A percentile compares a stretch with the other conserved stretches of the same genome.
Conservation (phyloP, 1,140 invertebrate genomes). For the Planococcus citri region DNA sequence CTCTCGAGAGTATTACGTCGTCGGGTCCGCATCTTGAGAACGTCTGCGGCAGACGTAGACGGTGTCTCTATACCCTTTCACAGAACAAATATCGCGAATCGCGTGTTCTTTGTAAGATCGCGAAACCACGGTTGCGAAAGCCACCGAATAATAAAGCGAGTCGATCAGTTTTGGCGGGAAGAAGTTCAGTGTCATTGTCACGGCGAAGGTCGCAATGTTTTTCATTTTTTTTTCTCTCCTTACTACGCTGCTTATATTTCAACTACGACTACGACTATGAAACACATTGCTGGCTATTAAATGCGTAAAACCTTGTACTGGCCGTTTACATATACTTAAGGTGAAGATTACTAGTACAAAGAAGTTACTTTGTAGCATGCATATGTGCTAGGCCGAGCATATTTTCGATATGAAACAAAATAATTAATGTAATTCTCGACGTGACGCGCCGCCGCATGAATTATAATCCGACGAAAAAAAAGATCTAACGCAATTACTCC, state of each 20-base stretch:
- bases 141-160: constrained; percentile 16
- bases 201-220: constrained; percentile 9
- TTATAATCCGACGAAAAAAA: not conserved
- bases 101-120: constrained; percentile 15
- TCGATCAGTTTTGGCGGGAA: constrained; percentile 16
- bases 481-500: not conserved
- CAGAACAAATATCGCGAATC: constrained; percentile 6
- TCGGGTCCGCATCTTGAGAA: constrained; percentile 16
- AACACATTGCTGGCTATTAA: constrained; percentile 2
- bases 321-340: constrained; percentile 7
- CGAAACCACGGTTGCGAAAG: constrained; percentile 9
- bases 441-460: not conserved
- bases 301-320: constrained; percentile 6
- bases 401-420: not conserved
- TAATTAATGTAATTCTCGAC: not conserved
- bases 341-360: not conserved
- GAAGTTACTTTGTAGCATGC: constrained; percentile 1
- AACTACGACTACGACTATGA: too few relatives aligned
- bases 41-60: constrained; percentile 15
- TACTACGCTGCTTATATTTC: not conserved
- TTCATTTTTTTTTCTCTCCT: constrained; percentile 11
- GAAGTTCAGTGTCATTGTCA: constrained; percentile 20
- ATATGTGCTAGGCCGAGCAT: not conserved
- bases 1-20: too few relatives aligned
- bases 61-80: not conserved